phyloP scores from a whole-genome alignment of 2,113 vertebrate genomes.

The Tupaia tana region DNA sequence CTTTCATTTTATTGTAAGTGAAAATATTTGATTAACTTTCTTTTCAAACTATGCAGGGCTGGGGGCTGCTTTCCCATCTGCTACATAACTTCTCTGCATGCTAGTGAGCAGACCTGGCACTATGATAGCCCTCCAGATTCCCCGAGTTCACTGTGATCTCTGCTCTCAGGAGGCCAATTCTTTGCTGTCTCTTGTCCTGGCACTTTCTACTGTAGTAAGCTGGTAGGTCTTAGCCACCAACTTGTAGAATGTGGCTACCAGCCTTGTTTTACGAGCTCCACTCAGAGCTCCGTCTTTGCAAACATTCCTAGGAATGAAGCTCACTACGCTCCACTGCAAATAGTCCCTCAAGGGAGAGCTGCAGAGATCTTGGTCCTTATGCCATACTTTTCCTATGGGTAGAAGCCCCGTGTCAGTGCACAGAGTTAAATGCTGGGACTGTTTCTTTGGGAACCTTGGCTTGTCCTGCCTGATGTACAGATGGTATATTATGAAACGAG shows the following conservation, averaged over 20 bases:
- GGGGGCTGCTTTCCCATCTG: neutral
- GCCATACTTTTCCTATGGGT: neutral
- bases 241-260: neutral
- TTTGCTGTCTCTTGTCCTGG: neutral
- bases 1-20: neutral
- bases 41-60: neutral
- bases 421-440: accelerated
- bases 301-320: neutral
- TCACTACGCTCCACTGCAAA: neutral
- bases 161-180: neutral
- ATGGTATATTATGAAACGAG: neutral
- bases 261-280: no score
- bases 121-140: neutral
- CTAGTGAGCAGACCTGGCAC: no score
- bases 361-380: neutral
- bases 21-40: neutral
- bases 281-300: neutral
- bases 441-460: neutral
- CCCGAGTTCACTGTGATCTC: neutral
- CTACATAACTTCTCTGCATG: neutral
- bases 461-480: accelerated
- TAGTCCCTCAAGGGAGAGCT: neutral
- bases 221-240: neutral
- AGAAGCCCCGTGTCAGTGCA: neutral
- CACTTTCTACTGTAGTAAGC: neutral